Evolutionary conservation across 2,797 vertebrate genomes (phyloP).

Genomic region (Enteromius treurensis): DNA sequence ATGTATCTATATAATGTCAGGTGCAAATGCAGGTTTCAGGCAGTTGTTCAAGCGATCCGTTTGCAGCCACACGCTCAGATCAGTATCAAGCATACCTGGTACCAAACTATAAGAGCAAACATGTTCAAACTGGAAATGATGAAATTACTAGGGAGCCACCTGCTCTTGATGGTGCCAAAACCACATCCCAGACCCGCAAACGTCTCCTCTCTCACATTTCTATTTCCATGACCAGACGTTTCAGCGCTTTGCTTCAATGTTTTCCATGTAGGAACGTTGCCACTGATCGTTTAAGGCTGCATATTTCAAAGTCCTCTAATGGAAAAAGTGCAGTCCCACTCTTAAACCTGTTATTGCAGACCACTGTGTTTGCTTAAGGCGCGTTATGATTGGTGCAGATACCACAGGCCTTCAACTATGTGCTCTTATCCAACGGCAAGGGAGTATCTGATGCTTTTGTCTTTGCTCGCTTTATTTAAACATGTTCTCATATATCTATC

Average conservation of each 20-base stretch:
- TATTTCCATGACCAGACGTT: slow-evolving; percentile 67
- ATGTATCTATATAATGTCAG: background rate
- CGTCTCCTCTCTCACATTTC: slow-evolving; percentile 63
- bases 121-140: slow-evolving; percentile 67
- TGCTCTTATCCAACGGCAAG: slow-evolving; percentile 12
- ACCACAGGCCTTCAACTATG: background rate
- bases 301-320: slow-evolving; percentile 54
- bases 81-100: slow-evolving; percentile 6
- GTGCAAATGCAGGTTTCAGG: background rate
- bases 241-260: slow-evolving; percentile 59
- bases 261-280: slow-evolving; percentile 67
- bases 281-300: slow-evolving; percentile 60
- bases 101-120: slow-evolving; percentile 57
- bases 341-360: slow-evolving; percentile 23
- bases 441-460: background rate
- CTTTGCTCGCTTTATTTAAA: slow-evolving; percentile 2
- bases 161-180: slow-evolving; percentile 61
- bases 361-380: background rate
- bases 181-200: slow-evolving; percentile 62
- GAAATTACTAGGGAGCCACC: slow-evolving; percentile 67
- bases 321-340: slow-evolving; percentile 55
- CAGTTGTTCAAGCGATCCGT: background rate
- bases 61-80: background rate
- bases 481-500: background rate
- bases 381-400: background rate